Evolutionary conservation across 2,888 invertebrate species (phyloP), one percentile per base, ranked within the genome.

Genomic region (Hydraecia micacea): DNA sequence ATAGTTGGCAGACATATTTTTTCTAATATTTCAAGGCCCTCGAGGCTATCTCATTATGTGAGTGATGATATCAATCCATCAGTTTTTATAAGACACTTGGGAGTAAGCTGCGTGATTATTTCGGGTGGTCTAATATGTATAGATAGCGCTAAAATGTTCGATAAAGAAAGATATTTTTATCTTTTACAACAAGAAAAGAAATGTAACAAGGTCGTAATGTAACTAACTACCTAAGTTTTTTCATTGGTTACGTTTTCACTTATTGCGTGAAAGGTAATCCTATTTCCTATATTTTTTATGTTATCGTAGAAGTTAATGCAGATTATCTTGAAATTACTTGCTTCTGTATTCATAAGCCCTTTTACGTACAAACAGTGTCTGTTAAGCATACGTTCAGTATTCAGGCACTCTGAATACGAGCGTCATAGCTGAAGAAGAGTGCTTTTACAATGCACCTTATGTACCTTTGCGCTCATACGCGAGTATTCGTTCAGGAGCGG

Each of bases 11-110:
- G 77, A 71, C 60, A 80, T 80, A 62, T 78, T 86, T 84, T 86
- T 82, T 84, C 75, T 81, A 77, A 86, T 77, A 81, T 82, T 75
- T 75, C 74, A 72, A 76, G 68, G 73, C 76, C 68, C 79, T 81
- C 42, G 76, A 67, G 76, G 76, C 77, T 78, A 75, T 80, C 77
- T 80, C 73, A 77, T 80, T 82, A 79, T 75, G 75, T 88, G 86
- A 87, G 84, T 68, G 87, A 88, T 84, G 84, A 80, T 86, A 83
- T 77, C 87, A 85, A 87, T 88, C 86, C 75, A 86, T 88, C 87
- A 87, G 86, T 76, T 78, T 79, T 79, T 88, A 82, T 84, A 79
- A 85, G 87, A 80, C 85, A 75, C 77, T 80, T 77, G 81, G 84
- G 77, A 32, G 75, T 73, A 75, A 74, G 46, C 65, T 39, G 62